Evolutionary conservation across 1,140 invertebrate species (phyloP).

Genomic region (Coenobita brevimanus): DNA sequence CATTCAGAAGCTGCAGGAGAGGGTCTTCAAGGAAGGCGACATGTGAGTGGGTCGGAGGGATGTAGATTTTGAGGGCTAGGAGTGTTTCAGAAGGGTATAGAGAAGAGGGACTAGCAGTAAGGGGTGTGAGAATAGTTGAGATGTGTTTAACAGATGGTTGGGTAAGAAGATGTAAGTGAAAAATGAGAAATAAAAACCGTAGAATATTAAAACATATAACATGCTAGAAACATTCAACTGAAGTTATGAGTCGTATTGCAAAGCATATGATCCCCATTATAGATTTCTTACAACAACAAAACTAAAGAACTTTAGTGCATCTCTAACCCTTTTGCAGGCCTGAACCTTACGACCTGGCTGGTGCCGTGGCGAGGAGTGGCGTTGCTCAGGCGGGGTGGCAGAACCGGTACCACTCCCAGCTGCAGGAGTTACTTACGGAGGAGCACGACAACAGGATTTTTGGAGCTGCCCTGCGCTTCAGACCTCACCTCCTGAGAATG

Average conservation of each 20-base stretch:
- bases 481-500: not conserved
- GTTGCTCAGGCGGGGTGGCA: not conserved
- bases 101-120: no score
- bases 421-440: constrained; percentile 51
- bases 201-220: no score
- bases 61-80: not conserved
- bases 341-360: constrained; percentile 52
- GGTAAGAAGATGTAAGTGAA: no score
- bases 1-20: constrained; percentile 78
- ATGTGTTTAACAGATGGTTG: no score
- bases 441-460: constrained; percentile 54
- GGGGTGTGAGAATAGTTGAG: no score
- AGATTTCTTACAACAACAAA: no score
- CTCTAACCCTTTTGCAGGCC: constrained; percentile 30
- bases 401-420: constrained; percentile 33
- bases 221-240: no score
- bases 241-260: no score
- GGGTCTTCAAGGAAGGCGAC: constrained; percentile 74
- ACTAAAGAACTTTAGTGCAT: no score
- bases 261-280: no score
- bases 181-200: no score
- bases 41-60: constrained; percentile 10
- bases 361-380: constrained; percentile 21
- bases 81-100: no score
- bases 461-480: constrained; percentile 31